Percentiles rank a stretch among this genome's conserved stretches.
phyloP scores from a whole-genome alignment of 2,113 vertebrate species.

The Dasyurus viverrinus region DNA sequence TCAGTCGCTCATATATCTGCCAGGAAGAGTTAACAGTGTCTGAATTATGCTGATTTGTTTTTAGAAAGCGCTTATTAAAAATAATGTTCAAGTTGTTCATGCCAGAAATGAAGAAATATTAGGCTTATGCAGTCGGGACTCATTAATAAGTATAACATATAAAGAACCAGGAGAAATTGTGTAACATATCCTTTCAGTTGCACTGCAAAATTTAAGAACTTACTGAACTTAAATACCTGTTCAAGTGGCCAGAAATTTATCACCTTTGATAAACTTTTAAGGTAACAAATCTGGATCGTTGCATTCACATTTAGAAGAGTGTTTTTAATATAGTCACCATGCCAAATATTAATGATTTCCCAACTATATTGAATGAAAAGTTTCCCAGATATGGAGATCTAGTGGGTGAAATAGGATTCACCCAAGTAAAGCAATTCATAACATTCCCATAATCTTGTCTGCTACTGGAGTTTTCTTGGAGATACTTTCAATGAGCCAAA shows the following conservation, averaged over 20 bases:
- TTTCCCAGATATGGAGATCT: not conserved
- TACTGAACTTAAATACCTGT: not conserved
- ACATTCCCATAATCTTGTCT: not conserved
- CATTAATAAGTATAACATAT: not conserved
- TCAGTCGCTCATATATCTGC: not conserved
- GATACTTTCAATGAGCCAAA: not conserved
- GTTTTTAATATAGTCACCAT: too few relatives aligned
- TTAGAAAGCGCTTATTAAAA: not conserved
- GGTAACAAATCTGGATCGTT: not conserved
- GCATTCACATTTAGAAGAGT: not conserved
- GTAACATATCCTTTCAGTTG: not conserved
- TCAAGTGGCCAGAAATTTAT: not conserved
- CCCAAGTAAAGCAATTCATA: not conserved
- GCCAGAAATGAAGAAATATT: not conserved
- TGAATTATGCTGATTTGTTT: not conserved
- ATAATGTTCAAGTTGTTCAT: not conserved
- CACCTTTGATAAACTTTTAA: not conserved
- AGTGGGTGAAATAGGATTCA: not conserved
- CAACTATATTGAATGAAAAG: not conserved
- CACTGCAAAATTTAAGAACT: not conserved
- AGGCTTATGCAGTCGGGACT: not conserved
- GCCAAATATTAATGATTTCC: not conserved
- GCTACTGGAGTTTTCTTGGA: not conserved
- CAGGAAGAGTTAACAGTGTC: not conserved
- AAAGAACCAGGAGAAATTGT: not conserved